A percentile compares a stretch with the other conserved stretches of the same genome.
These are phyloP conservation scores for Dunckerocampus dactyliophorus DNA, from an alignment of 2,113 vertebrate species.

Conservation along the genomic window DNA sequence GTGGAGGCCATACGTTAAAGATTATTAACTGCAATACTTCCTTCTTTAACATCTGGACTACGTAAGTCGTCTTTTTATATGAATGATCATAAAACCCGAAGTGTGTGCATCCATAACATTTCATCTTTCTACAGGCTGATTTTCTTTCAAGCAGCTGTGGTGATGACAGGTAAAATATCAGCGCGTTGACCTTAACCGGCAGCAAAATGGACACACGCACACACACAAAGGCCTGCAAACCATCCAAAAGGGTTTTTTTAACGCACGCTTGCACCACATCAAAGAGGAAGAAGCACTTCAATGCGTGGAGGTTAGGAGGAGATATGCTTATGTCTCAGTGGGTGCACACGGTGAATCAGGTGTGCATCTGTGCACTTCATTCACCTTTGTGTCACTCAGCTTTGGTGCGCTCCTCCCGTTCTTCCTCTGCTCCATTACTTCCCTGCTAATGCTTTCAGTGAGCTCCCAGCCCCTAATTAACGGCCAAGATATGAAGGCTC, in stretches of 20 bases:
- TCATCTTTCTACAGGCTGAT: too few relatives aligned
- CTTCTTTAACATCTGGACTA: too few relatives aligned
- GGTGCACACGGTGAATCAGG: constrained; percentile 17
- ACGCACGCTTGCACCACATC: background rate
- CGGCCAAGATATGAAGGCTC: constrained; percentile 61
- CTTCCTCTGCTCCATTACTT: constrained; percentile 46
- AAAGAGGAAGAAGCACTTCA: background rate
- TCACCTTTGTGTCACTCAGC: constrained; percentile 38
- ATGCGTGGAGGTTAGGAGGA: constrained; percentile 24
- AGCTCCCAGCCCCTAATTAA: constrained; percentile 62
- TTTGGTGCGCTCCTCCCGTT: constrained; percentile 22
- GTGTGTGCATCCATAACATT: too few relatives aligned
- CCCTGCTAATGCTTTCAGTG: constrained; percentile 51
- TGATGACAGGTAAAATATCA: constrained; percentile 66
- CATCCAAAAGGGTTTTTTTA: background rate
- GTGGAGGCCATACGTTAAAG: too few relatives aligned
- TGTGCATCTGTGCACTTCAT: constrained; percentile 35
- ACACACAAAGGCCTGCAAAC: background rate
- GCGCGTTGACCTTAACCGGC: background rate
- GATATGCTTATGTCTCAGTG: constrained; percentile 30
- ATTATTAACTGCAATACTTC: too few relatives aligned
- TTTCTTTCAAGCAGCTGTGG: background rate
- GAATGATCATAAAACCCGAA: too few relatives aligned
- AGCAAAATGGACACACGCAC: constrained; percentile 7
- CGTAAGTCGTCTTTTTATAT: too few relatives aligned